Base-by-base conservation (phyloP, 1,140 invertebrate species). In the Cardiocondyla obscurior region DNA sequence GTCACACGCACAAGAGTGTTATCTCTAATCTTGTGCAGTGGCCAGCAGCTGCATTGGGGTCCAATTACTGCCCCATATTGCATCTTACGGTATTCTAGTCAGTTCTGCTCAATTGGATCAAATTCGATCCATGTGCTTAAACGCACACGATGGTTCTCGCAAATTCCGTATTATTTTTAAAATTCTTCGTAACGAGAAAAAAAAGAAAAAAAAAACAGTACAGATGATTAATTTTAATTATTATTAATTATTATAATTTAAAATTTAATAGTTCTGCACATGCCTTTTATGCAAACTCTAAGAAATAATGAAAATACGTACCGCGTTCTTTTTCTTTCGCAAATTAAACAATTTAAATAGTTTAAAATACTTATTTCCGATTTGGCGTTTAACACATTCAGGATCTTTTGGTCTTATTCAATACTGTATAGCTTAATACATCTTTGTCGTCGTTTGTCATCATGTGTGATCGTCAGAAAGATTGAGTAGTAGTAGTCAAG, bases 1-100 rank as follows among this genome's bases (percentile, higher is more conserved):
- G 97, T 98, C 97, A 98, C 97, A 98, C 97, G 97, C 97, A 98
- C 97, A 98, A 98, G 97, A 98, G 97, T 97, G 95, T 95, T 96
- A 95, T 94, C 91, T 96, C 96, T 97, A 97, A 97, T 98, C 97
- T 97, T 98, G 97, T 97, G 97, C 97, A 97, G 97, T 97, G 97
- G 97, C 96, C 97, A 98, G 97, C 97, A 98, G 97, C 97, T 98
- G 96, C 96, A 97, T 96, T 97, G 95, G 95, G 95, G 94, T 95
- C 95, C 96, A 95, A 86, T 25, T 25, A 30, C 69, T 79, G 12
- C 22, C 33, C 42, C 62, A 19, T 36, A 30, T 49, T 79, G 33
- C 22, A 53, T 67, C 36, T 65, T 65, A 65, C 16, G 46, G 22
- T 33, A 67, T 77, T 77, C 22, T 39, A 49, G 33, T 77, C 33